A percentile compares a stretch with the other conserved stretches of the same genome.
Conservation (phyloP, 2,113 vertebrate species). For the Bostrychus sinensis region DNA sequence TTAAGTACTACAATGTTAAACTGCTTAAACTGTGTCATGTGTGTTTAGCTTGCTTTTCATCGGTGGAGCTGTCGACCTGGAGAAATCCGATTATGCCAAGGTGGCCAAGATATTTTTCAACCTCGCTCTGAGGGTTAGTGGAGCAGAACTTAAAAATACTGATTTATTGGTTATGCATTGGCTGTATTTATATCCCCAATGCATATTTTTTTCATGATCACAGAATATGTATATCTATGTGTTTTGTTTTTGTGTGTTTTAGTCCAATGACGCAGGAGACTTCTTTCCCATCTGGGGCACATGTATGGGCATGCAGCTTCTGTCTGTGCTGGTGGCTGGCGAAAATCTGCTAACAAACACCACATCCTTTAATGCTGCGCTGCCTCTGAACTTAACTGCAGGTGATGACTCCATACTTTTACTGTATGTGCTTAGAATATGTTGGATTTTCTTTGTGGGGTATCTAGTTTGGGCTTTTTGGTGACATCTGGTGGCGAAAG, state of each 20-base stretch:
- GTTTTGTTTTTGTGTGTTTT: constrained; percentile 31
- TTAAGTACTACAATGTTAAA: not conserved
- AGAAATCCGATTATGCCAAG: constrained; percentile 78
- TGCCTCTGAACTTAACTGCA: constrained; percentile 79
- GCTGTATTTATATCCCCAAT: too few relatives aligned
- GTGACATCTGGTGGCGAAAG: too few relatives aligned
- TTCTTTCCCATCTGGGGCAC: constrained; percentile 86
- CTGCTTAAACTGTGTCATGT: not conserved
- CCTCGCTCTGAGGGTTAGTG: constrained; percentile 76
- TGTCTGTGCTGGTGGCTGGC: constrained; percentile 78
- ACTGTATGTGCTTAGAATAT: too few relatives aligned
- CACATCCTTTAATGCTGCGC: constrained; percentile 70
- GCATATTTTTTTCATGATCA: too few relatives aligned
- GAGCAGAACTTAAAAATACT: not conserved
- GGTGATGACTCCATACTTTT: constrained; percentile 41
- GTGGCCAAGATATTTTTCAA: constrained; percentile 78
- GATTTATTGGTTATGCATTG: too few relatives aligned
- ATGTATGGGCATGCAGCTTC: constrained; percentile 82
- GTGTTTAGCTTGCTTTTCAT: constrained; percentile 76
- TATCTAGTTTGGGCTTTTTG: too few relatives aligned
- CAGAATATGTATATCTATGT: not conserved
- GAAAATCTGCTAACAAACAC: constrained; percentile 73
- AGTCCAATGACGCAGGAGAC: constrained; percentile 81
- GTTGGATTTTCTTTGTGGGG: too few relatives aligned
- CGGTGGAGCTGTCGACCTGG: constrained; percentile 73